A percentile compares a stretch with the other conserved stretches of the same genome.
phyloP scores from a whole-genome alignment of 2,888 invertebrate genomes.

The Ochropacha duplaris region DNA sequence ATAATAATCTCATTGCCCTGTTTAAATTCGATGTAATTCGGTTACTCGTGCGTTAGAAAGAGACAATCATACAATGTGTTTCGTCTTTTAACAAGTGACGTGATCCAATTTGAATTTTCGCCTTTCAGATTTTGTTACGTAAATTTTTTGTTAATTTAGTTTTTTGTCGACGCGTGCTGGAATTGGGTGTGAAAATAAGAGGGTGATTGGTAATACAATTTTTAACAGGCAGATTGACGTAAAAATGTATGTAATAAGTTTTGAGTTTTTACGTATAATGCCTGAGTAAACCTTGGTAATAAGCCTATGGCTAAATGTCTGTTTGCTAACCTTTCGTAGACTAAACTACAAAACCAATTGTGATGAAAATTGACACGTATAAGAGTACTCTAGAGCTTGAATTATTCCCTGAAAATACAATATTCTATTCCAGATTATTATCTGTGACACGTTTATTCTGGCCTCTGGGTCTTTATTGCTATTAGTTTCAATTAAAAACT shows the following conservation, averaged over 20 bases:
- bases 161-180: slow-evolving; percentile 25
- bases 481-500: too few relatives aligned
- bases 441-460: too few relatives aligned
- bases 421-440: too few relatives aligned
- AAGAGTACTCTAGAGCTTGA: too few relatives aligned
- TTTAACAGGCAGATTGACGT: slow-evolving; percentile 7
- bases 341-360: too few relatives aligned
- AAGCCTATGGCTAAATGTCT: too few relatives aligned
- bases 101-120: slow-evolving; percentile 72
- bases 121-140: slow-evolving; percentile 71
- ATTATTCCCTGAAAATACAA: too few relatives aligned
- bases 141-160: slow-evolving; percentile 59
- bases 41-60: slow-evolving; percentile 21
- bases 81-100: slow-evolving; percentile 46
- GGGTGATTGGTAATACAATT: slow-evolving; percentile 12
- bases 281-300: too few relatives aligned
- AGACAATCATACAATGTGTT: slow-evolving; percentile 39
- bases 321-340: too few relatives aligned
- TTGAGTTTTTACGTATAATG: too few relatives aligned
- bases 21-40: slow-evolving; percentile 12
- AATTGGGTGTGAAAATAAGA: slow-evolving; percentile 37
- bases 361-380: not conserved
- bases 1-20: slow-evolving; percentile 58
- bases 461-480: too few relatives aligned
- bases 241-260: not conserved